Percentiles rank a stretch among this genome's conserved stretches.
phyloP scores from a whole-genome alignment of 2,797 vertebrate species.

The Babyrousa celebensis region DNA sequence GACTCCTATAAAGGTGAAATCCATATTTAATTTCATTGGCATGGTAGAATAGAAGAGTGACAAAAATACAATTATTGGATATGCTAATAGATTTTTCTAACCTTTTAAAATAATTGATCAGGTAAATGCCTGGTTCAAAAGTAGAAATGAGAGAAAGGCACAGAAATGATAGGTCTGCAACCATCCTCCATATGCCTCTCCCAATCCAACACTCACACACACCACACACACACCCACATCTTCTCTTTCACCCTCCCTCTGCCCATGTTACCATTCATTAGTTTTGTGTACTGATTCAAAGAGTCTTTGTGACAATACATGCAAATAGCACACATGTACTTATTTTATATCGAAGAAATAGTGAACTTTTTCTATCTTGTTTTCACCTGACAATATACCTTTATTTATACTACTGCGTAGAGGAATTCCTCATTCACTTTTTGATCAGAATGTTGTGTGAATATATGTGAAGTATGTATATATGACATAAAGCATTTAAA shows the following conservation, averaged over 20 bases:
- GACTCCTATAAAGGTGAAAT: background rate
- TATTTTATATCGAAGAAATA: background rate
- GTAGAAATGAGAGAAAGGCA: background rate
- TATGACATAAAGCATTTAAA: background rate
- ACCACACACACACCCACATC: background rate
- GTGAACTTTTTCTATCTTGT: background rate
- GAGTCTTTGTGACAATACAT: background rate
- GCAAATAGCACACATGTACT: background rate
- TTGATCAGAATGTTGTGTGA: background rate
- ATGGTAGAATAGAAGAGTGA: background rate
- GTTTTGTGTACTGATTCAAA: background rate
- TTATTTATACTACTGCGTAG: background rate
- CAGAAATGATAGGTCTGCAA: background rate
- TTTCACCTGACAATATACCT: background rate
- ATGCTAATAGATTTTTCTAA: background rate
- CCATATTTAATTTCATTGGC: background rate
- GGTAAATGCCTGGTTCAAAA: background rate
- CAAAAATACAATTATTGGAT: background rate
- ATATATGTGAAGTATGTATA: background rate
- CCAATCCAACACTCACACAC: too few relatives aligned
- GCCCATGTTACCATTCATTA: background rate
- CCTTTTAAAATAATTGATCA: background rate
- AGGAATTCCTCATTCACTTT: background rate
- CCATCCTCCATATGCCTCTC: background rate
- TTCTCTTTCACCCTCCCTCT: background rate